Conservation (phyloP, 2,797 vertebrate species). For the Harpagifer antarcticus region DNA sequence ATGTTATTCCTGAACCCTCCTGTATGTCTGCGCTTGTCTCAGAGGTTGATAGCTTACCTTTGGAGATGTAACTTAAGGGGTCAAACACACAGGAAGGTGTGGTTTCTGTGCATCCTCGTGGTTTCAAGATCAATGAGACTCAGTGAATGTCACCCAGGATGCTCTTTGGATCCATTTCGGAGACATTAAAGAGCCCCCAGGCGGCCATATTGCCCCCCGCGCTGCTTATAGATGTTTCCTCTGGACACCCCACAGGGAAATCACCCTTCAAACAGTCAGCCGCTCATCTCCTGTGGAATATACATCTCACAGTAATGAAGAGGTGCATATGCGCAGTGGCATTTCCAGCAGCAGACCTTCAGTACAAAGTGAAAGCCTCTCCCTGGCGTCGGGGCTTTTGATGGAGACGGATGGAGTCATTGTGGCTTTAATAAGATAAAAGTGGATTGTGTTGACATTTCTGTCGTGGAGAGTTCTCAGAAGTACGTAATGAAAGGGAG, state of each 20-base stretch:
- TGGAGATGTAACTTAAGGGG: too few relatives aligned
- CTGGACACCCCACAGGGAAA: conserved; percentile 69
- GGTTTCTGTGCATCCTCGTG: too few relatives aligned
- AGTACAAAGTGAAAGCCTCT: conserved; percentile 52
- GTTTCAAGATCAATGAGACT: conserved; percentile 65
- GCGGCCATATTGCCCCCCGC: conserved; percentile 48
- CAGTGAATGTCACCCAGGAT: conserved; percentile 51
- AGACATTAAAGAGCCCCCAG: conserved; percentile 73
- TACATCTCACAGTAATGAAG: conserved; percentile 64
- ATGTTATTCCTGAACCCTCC: too few relatives aligned
- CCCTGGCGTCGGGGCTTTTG: conserved; percentile 57
- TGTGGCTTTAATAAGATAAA: conserved; percentile 62
- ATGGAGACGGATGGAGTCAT: conserved; percentile 60
- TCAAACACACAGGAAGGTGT: too few relatives aligned
- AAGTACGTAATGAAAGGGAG: conserved; percentile 22
- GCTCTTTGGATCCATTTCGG: conserved; percentile 66
- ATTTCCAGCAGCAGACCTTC: conserved; percentile 73
- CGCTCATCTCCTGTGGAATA: conserved; percentile 63
- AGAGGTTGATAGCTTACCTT: too few relatives aligned
- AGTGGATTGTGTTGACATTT: conserved; percentile 71
- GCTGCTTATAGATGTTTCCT: conserved; percentile 37
- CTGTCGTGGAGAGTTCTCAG: conserved; percentile 1
- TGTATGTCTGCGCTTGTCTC: too few relatives aligned
- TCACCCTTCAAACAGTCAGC: conserved; percentile 66
- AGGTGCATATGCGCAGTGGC: conserved; percentile 69